phyloP scores from a whole-genome alignment of 2,888 invertebrate genomes.

The Heliconius erato region DNA sequence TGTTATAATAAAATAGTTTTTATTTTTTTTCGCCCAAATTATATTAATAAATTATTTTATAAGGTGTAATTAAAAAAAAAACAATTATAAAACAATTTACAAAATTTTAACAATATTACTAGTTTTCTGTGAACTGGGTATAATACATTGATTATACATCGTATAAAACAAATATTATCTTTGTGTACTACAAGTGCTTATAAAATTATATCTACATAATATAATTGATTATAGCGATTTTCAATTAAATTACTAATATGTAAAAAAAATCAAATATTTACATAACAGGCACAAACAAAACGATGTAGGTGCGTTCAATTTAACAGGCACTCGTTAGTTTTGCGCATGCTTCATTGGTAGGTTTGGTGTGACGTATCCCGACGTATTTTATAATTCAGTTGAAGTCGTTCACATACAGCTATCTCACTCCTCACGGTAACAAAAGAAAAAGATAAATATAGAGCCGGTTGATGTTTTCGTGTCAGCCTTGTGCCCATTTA shows the following conservation, averaged over 20 bases:
- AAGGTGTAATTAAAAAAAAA: neutral
- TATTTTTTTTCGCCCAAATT: neutral
- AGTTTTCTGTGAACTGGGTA: neutral
- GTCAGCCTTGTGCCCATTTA: slow-evolving; percentile 87
- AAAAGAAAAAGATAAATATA: slow-evolving; percentile 81
- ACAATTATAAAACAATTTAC: neutral
- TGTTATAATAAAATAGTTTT: too few relatives aligned
- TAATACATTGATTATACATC: neutral
- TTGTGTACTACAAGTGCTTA: neutral
- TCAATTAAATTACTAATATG: neutral
- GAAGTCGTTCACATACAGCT: slow-evolving; percentile 76
- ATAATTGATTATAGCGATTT: too few relatives aligned
- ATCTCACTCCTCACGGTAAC: slow-evolving; percentile 72
- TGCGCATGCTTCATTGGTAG: slow-evolving; percentile 82
- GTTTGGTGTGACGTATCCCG: slow-evolving; percentile 75
- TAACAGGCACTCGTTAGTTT: slow-evolving; percentile 61
- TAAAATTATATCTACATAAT: neutral
- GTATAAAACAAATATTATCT: too few relatives aligned
- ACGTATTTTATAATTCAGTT: slow-evolving; percentile 70
- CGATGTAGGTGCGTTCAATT: slow-evolving; percentile 69
- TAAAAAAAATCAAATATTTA: neutral
- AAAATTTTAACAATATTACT: neutral
- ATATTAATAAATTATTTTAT: too few relatives aligned
- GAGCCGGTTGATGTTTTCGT: slow-evolving; percentile 86
- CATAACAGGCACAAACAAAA: slow-evolving; percentile 19